Evolutionary conservation across 2,113 vertebrate species (phyloP), one percentile per base, ranked within the genome.

Genomic region (Strix aluco): DNA sequence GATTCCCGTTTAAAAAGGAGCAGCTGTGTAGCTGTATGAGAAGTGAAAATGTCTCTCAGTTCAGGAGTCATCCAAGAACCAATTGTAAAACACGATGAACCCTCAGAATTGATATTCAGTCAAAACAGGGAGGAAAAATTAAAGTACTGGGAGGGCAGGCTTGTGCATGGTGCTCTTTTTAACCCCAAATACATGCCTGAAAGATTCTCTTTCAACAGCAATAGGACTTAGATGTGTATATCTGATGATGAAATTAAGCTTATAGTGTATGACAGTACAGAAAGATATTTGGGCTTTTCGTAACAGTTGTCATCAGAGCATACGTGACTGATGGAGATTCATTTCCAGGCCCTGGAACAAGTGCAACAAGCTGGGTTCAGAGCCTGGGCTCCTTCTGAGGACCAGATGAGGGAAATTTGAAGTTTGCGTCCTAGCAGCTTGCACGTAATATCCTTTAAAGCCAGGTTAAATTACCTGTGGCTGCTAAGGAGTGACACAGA

Each of bases 41-140:
- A 85, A 95, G 71, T 72, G 74, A 77, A 95, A 95, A 91, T 94
- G 78, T 91, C 81, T 96, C 92, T 96, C 91, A 77, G 87, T 90
- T 95, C 96, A 93, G 78, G 84, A 96, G 26, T 91, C 85, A 81
- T 96, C 92, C 94, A 95, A 91, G 59, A 92, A 55, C 67, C 74
- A 81, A 73, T 15, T 94, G 55, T 70, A 90, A 95, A 95, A 82
- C 49, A 20, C 2, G 7, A 18, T 80, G 89, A 96, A 83, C 78
- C 58, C 3, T 1, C 20, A 70, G 73, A 89, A 89, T 4, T 78
- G n/a, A 21, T 94, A 51, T 38, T 87, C 4, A 2, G 25, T 21
- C 32, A 74, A 79, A 87, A 79, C 7, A 2, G 10, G 34, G 58
- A 74, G 54, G n/a, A 51, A 91, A 90, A 95, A 70, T 38, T 3